A percentile compares a stretch with the other conserved stretches of the same genome.
phyloP scores from a whole-genome alignment of 2,888 invertebrate genomes.

The Xylophagus ater region DNA sequence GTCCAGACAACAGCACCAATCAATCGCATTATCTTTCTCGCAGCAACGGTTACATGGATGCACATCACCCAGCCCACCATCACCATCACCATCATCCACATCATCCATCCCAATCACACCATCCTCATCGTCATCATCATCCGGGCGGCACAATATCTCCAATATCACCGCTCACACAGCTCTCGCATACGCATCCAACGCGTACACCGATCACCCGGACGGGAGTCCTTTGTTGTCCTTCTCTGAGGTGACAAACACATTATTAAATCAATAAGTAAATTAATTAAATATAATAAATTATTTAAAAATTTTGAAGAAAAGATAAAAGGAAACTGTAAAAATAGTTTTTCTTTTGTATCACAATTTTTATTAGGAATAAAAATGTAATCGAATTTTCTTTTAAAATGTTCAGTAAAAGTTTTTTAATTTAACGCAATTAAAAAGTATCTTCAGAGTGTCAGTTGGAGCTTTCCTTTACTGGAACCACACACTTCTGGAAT shows the following conservation, averaged over 20 bases:
- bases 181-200: slow-evolving; percentile 41
- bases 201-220: slow-evolving; percentile 45
- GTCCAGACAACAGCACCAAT: slow-evolving; percentile 23
- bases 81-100: slow-evolving; percentile 32
- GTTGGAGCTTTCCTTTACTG: too few relatives aligned
- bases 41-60: slow-evolving; percentile 30
- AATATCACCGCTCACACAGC: slow-evolving; percentile 39
- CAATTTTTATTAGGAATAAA: too few relatives aligned
- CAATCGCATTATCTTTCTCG: slow-evolving; percentile 24
- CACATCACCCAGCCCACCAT: slow-evolving; percentile 29
- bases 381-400: too few relatives aligned
- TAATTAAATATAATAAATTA: too few relatives aligned
- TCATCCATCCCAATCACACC: slow-evolving; percentile 25
- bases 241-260: slow-evolving; percentile 66
- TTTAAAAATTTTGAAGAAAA: too few relatives aligned
- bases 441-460: too few relatives aligned
- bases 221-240: slow-evolving; percentile 64
- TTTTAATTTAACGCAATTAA: too few relatives aligned
- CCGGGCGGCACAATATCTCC: slow-evolving; percentile 37
- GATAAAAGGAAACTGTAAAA: too few relatives aligned
- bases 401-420: too few relatives aligned
- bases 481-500: too few relatives aligned
- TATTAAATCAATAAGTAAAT: slow-evolving; percentile 55
- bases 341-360: too few relatives aligned
- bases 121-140: slow-evolving; percentile 25